Evolutionary conservation across 92 coral and sea anemone genomes (phyloP).

Genomic region (Porites lobata): DNA sequence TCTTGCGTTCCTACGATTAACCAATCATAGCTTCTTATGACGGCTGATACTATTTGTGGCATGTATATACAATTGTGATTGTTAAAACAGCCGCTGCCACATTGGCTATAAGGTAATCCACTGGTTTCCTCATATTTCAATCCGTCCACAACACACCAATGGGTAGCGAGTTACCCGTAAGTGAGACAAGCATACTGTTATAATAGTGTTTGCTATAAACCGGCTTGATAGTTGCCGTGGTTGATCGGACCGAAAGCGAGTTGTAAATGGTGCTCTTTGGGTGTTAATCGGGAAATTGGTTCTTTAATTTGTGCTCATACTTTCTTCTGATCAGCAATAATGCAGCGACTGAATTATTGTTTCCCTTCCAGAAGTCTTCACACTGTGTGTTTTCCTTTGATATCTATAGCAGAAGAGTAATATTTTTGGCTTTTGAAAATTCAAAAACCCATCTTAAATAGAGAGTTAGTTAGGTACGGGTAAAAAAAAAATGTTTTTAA

Average conservation of each 20-base stretch:
- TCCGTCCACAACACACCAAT: slow-evolving; percentile 55
- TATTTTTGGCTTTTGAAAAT: not conserved
- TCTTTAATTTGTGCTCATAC: not conserved
- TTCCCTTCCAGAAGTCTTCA: not conserved
- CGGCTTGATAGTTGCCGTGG: not conserved
- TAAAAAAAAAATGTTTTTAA: no score
- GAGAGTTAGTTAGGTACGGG: no score
- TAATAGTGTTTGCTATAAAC: slow-evolving; percentile 10
- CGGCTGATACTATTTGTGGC: slow-evolving; percentile 30
- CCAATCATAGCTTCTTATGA: slow-evolving; percentile 27
- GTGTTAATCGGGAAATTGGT: not conserved
- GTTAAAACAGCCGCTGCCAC: slow-evolving; percentile 57
- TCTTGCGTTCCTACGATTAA: slow-evolving; percentile 2
- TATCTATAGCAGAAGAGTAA: not conserved
- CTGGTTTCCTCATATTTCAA: slow-evolving; percentile 59
- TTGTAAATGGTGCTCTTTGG: not conserved
- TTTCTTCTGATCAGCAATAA: not conserved
- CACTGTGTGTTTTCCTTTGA: not conserved
- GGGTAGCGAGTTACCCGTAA: slow-evolving; percentile 44
- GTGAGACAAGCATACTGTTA: slow-evolving; percentile 31
- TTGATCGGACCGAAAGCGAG: not conserved
- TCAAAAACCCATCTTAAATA: no score
- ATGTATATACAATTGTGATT: slow-evolving; percentile 39
- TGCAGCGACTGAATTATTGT: not conserved
- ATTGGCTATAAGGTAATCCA: slow-evolving; percentile 57